Evolutionary conservation across 2,888 invertebrate species (phyloP), one percentile per base, ranked within the genome.

Genomic region (Abrostola tripartita): DNA sequence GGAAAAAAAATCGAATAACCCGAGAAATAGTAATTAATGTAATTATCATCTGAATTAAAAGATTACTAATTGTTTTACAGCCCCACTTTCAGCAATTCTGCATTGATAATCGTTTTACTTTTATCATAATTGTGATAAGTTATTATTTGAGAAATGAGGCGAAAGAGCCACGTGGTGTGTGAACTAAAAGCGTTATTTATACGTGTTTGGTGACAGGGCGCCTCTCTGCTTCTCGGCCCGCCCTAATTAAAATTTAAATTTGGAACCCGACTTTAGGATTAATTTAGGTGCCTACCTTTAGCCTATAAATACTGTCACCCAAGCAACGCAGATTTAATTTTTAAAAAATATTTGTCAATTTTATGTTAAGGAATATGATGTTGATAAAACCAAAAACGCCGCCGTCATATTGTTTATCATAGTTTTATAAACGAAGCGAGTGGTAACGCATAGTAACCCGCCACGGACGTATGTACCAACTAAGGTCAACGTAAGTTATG

Each of bases 221-320:
- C 79, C 84, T 81, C 81, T 74, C 83, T 71, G 80, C 85, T 85
- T 83, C 82, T 83, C 83, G 76, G 78, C 68, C 78, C 85, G 90
- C 81, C 88, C 91, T 86, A 90, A 92, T 92, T 92, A 86, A 91
- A 89, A 88, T 89, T 89, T 88, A 87, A 90, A 88, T 90, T 88
- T 88, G 87, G 87, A 91, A 76, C 81, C 79, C 81, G 78, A 84
- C 83, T 87, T 82, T 67, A 79, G 79, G 61, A 82, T 81, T 80
- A 79, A 81, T 79, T 76, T 74, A 78, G 80, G 79, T 82, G 70
- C 65, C 72, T 68, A 74, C 63, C 74, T 78, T 77, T 65, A 71
- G 42, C 61, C 78, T 71, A 74, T 76, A 78, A 81, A 83, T 78
- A 72, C 58, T 58, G 64, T 65, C 61, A 52, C 50, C 62, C 54